Percentiles rank a stretch among this genome's conserved stretches.
These are phyloP conservation scores for Gryon sp. DNA, from an alignment of 1,140 invertebrate species.

Conservation along the genomic window DNA sequence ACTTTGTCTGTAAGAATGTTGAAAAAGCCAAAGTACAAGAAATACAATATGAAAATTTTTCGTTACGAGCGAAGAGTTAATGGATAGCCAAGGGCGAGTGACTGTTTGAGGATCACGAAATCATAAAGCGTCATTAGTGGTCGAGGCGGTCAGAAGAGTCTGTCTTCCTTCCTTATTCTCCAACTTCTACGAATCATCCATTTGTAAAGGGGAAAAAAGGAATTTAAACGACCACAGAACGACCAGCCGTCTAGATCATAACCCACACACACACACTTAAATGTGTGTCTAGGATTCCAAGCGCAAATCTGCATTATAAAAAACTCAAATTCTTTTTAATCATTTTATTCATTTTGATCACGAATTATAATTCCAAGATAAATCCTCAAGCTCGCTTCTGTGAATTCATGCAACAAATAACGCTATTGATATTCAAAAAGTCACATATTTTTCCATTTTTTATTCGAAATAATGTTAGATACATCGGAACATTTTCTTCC, in stretches of 20 bases:
- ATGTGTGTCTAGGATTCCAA: conserved; percentile 26
- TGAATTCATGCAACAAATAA: too few relatives aligned
- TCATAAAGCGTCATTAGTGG: conserved; percentile 67
- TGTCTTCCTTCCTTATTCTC: conserved; percentile 64
- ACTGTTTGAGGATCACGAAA: conserved; percentile 38
- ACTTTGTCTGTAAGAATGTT: background rate
- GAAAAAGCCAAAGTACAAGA: background rate
- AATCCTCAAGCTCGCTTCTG: too few relatives aligned
- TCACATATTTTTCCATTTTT: too few relatives aligned
- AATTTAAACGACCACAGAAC: conserved; percentile 65
- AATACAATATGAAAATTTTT: conserved; percentile 47
- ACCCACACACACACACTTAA: conserved; percentile 46
- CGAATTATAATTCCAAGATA: too few relatives aligned
- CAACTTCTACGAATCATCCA: conserved; percentile 54
- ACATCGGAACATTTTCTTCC: too few relatives aligned
- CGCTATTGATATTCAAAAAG: too few relatives aligned
- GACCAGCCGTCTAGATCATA: conserved; percentile 63
- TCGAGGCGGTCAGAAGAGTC: conserved; percentile 46
- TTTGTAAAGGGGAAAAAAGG: conserved; percentile 59
- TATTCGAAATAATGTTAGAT: too few relatives aligned
- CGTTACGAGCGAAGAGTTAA: conserved; percentile 53
- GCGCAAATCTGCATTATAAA: conserved; percentile 17
- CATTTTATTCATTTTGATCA: background rate
- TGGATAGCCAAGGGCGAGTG: conserved; percentile 50
- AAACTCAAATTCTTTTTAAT: conserved; percentile 7